Percentiles rank a stretch among this genome's conserved stretches.
These are phyloP conservation scores for Bursaphelenchus mucronatus DNA, from an alignment of 1,140 invertebrate species.

Conservation along the genomic window DNA sequence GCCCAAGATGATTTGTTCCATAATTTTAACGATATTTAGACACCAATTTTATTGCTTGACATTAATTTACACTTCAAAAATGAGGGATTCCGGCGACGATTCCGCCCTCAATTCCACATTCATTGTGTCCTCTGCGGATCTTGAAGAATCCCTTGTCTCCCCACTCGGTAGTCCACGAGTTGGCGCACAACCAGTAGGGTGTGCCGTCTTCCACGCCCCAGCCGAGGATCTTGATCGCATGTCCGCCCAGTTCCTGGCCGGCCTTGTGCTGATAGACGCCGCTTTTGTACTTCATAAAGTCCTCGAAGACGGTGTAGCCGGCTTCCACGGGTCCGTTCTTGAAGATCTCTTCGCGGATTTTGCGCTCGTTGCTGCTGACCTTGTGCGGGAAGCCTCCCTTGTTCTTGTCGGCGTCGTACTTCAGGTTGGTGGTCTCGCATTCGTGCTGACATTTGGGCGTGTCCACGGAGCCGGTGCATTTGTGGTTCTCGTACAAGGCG, in stretches of 20 bases:
- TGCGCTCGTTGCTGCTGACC: slow-evolving; percentile 67
- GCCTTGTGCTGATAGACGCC: slow-evolving; percentile 78
- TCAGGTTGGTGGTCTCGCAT: slow-evolving; percentile 70
- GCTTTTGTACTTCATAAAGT: slow-evolving; percentile 68
- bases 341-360: slow-evolving; percentile 78
- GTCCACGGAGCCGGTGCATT: neutral
- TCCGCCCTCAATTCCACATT: slow-evolving; percentile 76
- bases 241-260: slow-evolving; percentile 75
- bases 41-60: too few species aligned
- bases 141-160: slow-evolving; percentile 75
- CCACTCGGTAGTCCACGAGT: slow-evolving; percentile 89
- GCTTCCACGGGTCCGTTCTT: slow-evolving; percentile 83
- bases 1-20: too few species aligned
- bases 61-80: too few species aligned
- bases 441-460: slow-evolving; percentile 74
- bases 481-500: neutral
- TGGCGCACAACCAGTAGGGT: slow-evolving; percentile 81
- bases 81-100: too few species aligned
- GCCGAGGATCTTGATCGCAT: slow-evolving; percentile 81
- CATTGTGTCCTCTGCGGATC: slow-evolving; percentile 74
- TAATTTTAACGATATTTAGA: too few species aligned
- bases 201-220: slow-evolving; percentile 75
- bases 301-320: slow-evolving; percentile 79
- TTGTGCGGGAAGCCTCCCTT: slow-evolving; percentile 71
- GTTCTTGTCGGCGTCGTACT: slow-evolving; percentile 70